Evolutionary conservation across 2,888 invertebrate species (phyloP).

Genomic region (Coelopa pilipes): DNA sequence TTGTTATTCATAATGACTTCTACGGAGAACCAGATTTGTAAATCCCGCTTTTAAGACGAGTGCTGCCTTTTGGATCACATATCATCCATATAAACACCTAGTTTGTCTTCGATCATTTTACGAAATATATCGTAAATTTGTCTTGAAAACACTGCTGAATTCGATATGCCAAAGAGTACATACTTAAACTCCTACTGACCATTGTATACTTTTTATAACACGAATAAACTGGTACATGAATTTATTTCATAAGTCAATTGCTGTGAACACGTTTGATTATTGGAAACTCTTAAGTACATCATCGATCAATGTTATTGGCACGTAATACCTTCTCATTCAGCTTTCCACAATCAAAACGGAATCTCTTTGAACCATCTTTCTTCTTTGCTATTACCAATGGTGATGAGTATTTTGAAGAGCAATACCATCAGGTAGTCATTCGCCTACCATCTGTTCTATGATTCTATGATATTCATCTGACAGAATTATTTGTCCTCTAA

Average conservation of each 20-base stretch:
- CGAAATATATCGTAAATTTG: constrained; percentile 40
- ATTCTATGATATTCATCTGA: too few relatives aligned
- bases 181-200: constrained; percentile 40
- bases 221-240: constrained; percentile 39
- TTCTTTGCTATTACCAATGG: constrained; percentile 42
- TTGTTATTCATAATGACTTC: too few relatives aligned
- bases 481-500: too few relatives aligned
- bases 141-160: constrained; percentile 44
- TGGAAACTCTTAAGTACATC: constrained; percentile 36
- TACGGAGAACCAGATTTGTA: too few relatives aligned
- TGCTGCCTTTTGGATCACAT: constrained; percentile 27
- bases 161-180: constrained; percentile 45
- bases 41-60: too few relatives aligned
- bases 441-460: constrained; percentile 50
- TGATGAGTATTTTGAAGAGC: constrained; percentile 47
- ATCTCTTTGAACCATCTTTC: constrained; percentile 37
- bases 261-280: not conserved
- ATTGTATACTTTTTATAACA: constrained; percentile 32
- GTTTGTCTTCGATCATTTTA: constrained; percentile 34
- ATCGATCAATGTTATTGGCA: constrained; percentile 38
- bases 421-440: not conserved
- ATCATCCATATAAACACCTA: constrained; percentile 44
- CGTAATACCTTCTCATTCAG: constrained; percentile 29
- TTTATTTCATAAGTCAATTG: constrained; percentile 37
- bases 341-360: constrained; percentile 36